phyloP scores from a whole-genome alignment of 2,113 vertebrate species.

The human (Homo sapiens) region DNA sequence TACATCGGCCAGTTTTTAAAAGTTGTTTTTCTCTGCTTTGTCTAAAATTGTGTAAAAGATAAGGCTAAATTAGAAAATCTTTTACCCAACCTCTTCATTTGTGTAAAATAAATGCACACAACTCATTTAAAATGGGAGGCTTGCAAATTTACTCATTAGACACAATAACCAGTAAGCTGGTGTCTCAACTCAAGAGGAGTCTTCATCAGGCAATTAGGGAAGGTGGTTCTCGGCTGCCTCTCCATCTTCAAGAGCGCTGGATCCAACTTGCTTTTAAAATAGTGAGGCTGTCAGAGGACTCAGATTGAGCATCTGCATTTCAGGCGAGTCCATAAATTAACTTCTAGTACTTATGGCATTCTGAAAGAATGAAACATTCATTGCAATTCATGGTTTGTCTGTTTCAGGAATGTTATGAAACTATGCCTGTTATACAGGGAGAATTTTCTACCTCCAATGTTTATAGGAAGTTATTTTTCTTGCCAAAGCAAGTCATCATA shows the following conservation, averaged over 20 bases:
- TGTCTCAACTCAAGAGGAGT: constrained; percentile 55
- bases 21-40: constrained; percentile 40
- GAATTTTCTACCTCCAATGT: constrained; percentile 2
- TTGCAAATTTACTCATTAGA: constrained; percentile 60
- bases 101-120: constrained; percentile 22
- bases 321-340: constrained; percentile 76
- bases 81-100: constrained; percentile 36
- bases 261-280: constrained; percentile 68
- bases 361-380: constrained; percentile 59
- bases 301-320: constrained; percentile 68
- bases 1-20: background rate
- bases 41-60: constrained; percentile 63
- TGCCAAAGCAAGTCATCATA: background rate
- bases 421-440: background rate
- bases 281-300: constrained; percentile 62
- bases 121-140: constrained; percentile 53
- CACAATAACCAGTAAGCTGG: constrained; percentile 54
- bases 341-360: constrained; percentile 55
- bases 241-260: constrained; percentile 58
- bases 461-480: constrained; percentile 26
- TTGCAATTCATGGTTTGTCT: constrained; percentile 65
- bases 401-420: constrained; percentile 65
- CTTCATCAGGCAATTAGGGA: constrained; percentile 74
- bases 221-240: constrained; percentile 53
- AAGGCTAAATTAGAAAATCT: constrained; percentile 55